Conservation (phyloP, 2,113 vertebrate species). For the Rhagologus leucostigma region DNA sequence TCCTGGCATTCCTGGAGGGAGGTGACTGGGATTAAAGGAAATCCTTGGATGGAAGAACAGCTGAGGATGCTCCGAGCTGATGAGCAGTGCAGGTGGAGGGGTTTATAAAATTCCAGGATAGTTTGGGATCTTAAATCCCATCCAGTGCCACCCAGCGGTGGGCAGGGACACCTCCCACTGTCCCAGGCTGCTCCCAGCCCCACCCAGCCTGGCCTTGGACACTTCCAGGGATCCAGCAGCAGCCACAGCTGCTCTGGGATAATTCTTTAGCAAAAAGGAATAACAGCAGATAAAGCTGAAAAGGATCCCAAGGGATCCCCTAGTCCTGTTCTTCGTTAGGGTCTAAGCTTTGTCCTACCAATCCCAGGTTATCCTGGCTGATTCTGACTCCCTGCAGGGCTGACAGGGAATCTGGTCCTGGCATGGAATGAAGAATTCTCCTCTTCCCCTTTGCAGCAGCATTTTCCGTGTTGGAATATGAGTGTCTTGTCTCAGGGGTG, state of each 20-base stretch:
- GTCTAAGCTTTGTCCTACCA: background rate
- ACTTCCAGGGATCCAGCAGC: background rate
- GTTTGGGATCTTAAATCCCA: background rate
- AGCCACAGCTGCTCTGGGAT: background rate
- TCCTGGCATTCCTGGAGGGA: background rate
- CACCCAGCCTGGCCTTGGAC: background rate
- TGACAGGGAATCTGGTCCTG: background rate
- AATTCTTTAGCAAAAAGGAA: background rate
- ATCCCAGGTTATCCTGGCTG: accelerated
- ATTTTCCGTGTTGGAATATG: accelerated
- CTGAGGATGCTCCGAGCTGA: background rate
- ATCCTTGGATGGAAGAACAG: background rate
- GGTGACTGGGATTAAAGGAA: background rate
- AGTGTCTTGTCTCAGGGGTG: accelerated
- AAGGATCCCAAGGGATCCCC: background rate
- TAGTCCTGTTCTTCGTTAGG: background rate
- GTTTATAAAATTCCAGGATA: background rate
- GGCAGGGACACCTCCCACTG: background rate
- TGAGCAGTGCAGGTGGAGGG: background rate
- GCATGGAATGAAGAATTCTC: background rate
- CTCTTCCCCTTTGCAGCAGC: background rate
- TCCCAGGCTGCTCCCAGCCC: background rate
- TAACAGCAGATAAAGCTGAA: background rate
- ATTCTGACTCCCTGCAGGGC: background rate
- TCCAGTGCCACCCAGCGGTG: accelerated